These are phyloP conservation scores for Otus sunia DNA, from an alignment of 2,113 vertebrate genomes.

Conservation along the genomic window DNA sequence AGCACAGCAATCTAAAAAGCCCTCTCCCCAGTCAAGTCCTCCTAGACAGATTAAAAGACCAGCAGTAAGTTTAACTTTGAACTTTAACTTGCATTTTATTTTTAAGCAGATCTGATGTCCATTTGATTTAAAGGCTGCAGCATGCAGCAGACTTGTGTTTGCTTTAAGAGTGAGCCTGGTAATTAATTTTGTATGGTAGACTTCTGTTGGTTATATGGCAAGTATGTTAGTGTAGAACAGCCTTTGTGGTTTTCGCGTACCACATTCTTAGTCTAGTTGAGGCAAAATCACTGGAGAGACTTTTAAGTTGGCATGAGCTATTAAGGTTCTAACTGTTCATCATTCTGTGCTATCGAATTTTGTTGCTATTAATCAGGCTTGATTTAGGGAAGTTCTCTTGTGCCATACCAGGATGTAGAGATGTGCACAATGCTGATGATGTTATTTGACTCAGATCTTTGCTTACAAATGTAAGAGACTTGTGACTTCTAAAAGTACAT, in stretches of 20 bases:
- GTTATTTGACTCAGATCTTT: neutral
- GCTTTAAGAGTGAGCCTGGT: neutral
- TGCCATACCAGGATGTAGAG: neutral
- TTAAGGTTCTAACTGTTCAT: neutral
- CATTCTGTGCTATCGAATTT: neutral
- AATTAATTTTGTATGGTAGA: neutral
- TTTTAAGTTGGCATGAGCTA: neutral
- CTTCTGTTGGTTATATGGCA: neutral
- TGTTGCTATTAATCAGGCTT: neutral
- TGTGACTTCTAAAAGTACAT: neutral
- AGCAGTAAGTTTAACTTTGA: conserved; percentile 78
- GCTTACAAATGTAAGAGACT: neutral
- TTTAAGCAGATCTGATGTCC: neutral
- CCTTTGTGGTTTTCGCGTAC: neutral
- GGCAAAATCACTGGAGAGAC: neutral
- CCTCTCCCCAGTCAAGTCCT: conserved; percentile 90
- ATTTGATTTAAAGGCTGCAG: neutral
- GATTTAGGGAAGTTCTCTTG: neutral
- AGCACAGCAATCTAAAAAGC: conserved; percentile 85
- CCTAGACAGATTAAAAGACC: conserved; percentile 87
- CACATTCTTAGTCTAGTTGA: neutral
- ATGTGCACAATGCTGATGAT: neutral
- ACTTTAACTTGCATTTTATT: neutral
- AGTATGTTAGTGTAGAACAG: neutral
- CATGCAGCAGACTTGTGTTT: neutral